Evolutionary conservation across 1,140 invertebrate species (phyloP).

Genomic region (Heliconius eleuchia): DNA sequence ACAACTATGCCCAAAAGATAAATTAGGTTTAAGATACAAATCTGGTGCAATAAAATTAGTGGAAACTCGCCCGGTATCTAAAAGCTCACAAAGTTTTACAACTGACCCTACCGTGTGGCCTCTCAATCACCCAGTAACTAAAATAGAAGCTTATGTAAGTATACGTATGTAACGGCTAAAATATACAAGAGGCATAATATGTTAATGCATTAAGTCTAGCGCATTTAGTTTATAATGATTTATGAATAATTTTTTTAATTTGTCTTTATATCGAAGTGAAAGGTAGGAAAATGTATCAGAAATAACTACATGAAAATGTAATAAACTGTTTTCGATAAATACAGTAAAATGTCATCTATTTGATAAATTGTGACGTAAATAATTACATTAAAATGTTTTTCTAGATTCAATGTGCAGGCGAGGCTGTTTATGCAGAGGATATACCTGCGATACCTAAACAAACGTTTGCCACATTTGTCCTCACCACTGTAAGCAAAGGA

Average conservation of each 20-base stretch:
- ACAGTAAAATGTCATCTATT: too few species aligned
- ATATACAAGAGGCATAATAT: too few species aligned
- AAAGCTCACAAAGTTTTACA: conserved; percentile 84
- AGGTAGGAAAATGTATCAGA: too few species aligned
- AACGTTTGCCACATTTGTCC: conserved; percentile 85
- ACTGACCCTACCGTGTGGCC: conserved; percentile 86
- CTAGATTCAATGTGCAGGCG: conserved; percentile 83
- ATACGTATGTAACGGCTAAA: too few species aligned
- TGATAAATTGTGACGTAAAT: too few species aligned
- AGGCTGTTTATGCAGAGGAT: conserved; percentile 86
- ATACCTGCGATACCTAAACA: conserved; percentile 80
- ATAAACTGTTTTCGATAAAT: too few species aligned
- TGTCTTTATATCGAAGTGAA: too few species aligned
- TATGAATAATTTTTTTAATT: too few species aligned
- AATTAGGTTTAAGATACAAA: conserved; percentile 57
- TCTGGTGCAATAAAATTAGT: conserved; percentile 78
- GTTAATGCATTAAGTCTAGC: too few species aligned
- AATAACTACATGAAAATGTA: too few species aligned
- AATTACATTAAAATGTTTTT: background rate
- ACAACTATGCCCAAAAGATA: conserved; percentile 62
- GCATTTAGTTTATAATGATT: too few species aligned
- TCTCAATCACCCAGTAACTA: conserved; percentile 85
- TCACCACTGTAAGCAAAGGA: conserved; percentile 81
- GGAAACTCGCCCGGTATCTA: conserved; percentile 80
- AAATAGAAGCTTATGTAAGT: conserved; percentile 83